Evolutionary conservation across 2,113 vertebrate genomes (phyloP), one percentile per base, ranked within the genome.

Genomic region (Phrynocephalus versicolor): DNA sequence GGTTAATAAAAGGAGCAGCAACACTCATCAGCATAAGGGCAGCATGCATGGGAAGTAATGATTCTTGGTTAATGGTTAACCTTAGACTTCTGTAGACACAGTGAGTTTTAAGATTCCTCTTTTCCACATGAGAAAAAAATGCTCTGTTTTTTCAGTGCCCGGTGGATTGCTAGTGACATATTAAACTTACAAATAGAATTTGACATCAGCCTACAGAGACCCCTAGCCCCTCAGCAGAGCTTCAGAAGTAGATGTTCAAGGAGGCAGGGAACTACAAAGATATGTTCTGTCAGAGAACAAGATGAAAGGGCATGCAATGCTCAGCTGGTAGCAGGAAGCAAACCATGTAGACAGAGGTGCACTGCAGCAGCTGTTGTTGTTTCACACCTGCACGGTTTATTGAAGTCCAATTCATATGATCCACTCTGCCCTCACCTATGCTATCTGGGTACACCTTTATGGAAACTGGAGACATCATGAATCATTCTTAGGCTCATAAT

Each of bases 261-360:
- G 65, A 84, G 16, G 79, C 21, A 79, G 41, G 51, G 88, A 72
- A 73, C 33, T 39, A 86, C 69, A 64, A 85, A 87, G 37, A 51
- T 70, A 45, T 27, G 65, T 51, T 87, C 7, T 73, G 33, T 37
- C 88, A 77, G 27, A 65, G 67, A 85, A 33, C 23, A 69, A 45
- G 57, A 90, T 81, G 51, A 41, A 84, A 90, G 21, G 73, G 19
- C 6, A 81, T 89, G 65, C 82, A 90, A 57, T 19, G 35, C 87
- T 10, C 85, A 92, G 88, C 90, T 88, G 82, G 83, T 87, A 82
- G 84, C 64, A 87, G 30, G 73, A 87, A 87, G 75, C 71, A 89
- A 92, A 87, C 57, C 85, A 25, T 87, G 45, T 27, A 90, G 89
- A 92, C 89, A 92, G 94, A 94, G 76, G 37, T 60, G 87, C 88